These are phyloP conservation scores for Drosophila kanekoi DNA, from an alignment of 2,888 invertebrate genomes.

Conservation along the genomic window DNA sequence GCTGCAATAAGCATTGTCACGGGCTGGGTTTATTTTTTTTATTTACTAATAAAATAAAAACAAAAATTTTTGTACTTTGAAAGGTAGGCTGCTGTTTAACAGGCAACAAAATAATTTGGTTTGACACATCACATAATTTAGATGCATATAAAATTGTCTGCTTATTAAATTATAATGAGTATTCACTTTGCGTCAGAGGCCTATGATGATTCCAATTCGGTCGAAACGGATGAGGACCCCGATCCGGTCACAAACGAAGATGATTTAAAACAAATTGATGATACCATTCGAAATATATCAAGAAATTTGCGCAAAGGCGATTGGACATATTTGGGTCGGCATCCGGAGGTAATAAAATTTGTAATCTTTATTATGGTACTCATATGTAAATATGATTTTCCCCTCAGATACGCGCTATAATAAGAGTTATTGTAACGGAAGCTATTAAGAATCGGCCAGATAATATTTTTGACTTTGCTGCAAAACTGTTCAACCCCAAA, in stretches of 20 bases:
- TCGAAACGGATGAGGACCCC: no score
- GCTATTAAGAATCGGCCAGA: conserved; percentile 29
- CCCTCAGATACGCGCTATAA: conserved; percentile 51
- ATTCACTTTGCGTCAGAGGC: not conserved
- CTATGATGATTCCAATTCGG: conserved; percentile 7
- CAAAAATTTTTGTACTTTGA: not conserved
- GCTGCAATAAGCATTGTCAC: conserved; percentile 66
- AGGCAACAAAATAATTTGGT: not conserved
- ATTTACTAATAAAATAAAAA: not conserved
- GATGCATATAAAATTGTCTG: not conserved
- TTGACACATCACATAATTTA: not conserved
- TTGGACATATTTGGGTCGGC: conserved; percentile 54
- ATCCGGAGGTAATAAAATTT: conserved; percentile 49
- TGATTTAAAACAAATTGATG: conserved; percentile 29
- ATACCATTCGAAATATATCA: conserved; percentile 41
- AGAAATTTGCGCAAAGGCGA: conserved; percentile 51
- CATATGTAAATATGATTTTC: not conserved
- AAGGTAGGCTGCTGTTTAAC: conserved; percentile 5
- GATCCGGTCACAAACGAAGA: not conserved
- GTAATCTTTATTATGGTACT: not conserved
- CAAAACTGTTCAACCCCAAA: conserved; percentile 34
- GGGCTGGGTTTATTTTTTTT: conserved; percentile 47
- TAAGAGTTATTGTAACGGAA: conserved; percentile 54
- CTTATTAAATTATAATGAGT: conserved; percentile 28
- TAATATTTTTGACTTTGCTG: conserved; percentile 40